Evolutionary conservation across 2,797 vertebrate species (phyloP).

Genomic region (Orestias chungarensis): DNA sequence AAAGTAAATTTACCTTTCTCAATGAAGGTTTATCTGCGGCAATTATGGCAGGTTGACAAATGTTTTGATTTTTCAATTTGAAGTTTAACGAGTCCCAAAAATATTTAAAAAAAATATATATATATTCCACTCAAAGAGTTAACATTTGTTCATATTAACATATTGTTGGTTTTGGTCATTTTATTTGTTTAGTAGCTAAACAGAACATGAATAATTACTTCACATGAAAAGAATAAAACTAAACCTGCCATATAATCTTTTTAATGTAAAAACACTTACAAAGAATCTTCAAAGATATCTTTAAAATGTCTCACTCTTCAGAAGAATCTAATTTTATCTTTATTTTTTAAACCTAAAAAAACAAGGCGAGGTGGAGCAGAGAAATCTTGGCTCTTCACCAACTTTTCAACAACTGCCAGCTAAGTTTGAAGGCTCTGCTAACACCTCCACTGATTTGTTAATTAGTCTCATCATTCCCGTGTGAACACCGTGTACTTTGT

Average conservation of each 20-base stretch:
- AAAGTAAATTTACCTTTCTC: too few relatives aligned
- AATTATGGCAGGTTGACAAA: too few relatives aligned
- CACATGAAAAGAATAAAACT: too few relatives aligned
- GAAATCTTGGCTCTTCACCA: not conserved
- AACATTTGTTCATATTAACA: too few relatives aligned
- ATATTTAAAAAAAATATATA: too few relatives aligned
- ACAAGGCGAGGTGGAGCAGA: not conserved
- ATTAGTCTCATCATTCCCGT: not conserved
- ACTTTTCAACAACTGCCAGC: slow-evolving; percentile 12
- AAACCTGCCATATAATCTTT: slow-evolving; percentile 5
- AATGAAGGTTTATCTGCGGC: too few relatives aligned
- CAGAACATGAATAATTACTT: too few relatives aligned
- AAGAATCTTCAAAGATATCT: not conserved
- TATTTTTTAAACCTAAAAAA: not conserved
- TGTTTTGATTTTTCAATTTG: too few relatives aligned
- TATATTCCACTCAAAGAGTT: too few relatives aligned
- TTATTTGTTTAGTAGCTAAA: too few relatives aligned
- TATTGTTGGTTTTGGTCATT: too few relatives aligned
- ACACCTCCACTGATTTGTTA: slow-evolving; percentile 15
- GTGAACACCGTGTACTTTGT: slow-evolving; percentile 5
- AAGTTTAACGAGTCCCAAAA: too few relatives aligned
- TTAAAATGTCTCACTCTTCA: not conserved
- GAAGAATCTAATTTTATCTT: not conserved
- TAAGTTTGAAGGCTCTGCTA: not conserved
- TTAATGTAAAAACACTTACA: not conserved